Evolutionary conservation across 2,797 vertebrate genomes (phyloP).

Genomic region (Perodicticus potto): DNA sequence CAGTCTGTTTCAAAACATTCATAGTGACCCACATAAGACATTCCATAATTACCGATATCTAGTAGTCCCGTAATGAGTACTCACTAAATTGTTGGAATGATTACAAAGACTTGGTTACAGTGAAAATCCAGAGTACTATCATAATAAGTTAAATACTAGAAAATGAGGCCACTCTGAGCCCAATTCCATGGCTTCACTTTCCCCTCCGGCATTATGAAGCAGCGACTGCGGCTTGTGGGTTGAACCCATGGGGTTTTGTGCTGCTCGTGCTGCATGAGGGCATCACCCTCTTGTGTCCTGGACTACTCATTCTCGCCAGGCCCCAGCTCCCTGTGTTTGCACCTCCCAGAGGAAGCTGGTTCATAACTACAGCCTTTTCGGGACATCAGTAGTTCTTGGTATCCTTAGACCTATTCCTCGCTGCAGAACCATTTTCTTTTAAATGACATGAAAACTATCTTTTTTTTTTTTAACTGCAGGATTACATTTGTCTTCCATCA

Average conservation of each 20-base stretch:
- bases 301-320: neutral
- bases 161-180: neutral
- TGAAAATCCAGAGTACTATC: neutral
- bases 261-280: neutral
- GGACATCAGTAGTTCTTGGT: too few relatives aligned
- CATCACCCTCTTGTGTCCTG: neutral
- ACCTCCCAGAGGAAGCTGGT: neutral
- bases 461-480: neutral
- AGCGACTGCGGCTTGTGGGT: neutral
- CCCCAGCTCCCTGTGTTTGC: neutral
- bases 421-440: slow-evolving; percentile 7
- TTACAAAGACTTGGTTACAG: neutral
- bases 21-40: too few relatives aligned
- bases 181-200: neutral
- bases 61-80: too few relatives aligned
- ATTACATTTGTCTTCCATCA: slow-evolving; percentile 61
- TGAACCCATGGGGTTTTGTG: neutral
- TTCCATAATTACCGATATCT: neutral
- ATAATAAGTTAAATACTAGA: neutral
- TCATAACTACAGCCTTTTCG: neutral
- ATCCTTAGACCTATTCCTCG: accelerated
- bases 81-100: neutral
- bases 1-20: too few relatives aligned
- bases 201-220: neutral
- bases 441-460: neutral